Evolutionary conservation across 2,113 vertebrate genomes (phyloP).

Genomic region (Aspiorhynchus laticeps): DNA sequence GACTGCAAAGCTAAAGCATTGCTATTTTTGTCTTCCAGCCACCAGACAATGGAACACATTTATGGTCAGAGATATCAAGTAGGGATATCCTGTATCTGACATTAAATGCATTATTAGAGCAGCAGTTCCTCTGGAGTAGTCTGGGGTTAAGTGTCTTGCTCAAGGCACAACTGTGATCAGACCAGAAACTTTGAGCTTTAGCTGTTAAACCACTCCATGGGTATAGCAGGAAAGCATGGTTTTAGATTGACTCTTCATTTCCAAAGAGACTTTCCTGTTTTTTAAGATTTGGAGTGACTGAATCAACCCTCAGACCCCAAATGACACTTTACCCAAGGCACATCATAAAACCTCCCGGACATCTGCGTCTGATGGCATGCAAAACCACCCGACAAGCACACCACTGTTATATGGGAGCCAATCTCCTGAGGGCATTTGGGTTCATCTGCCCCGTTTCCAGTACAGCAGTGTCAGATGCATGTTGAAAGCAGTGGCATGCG

Average conservation of each 20-base stretch:
- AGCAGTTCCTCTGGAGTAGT: not conserved
- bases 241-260: not conserved
- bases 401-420: constrained; percentile 28
- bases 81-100: not conserved
- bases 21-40: not conserved
- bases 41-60: not conserved
- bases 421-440: constrained; percentile 39
- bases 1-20: not conserved
- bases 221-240: not conserved
- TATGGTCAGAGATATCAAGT: not conserved
- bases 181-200: not conserved
- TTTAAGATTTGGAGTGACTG: not conserved
- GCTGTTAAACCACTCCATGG: not conserved
- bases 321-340: not conserved
- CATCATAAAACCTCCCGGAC: not conserved
- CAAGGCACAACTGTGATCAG: not conserved
- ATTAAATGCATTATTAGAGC: not conserved
- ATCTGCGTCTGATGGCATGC: not conserved
- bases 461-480: constrained; percentile 58
- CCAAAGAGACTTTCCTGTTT: constrained; percentile 1
- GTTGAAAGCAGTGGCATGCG: constrained; percentile 53
- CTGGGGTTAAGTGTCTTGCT: not conserved
- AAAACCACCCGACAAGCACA: not conserved
- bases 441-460: constrained; percentile 44
- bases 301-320: constrained; percentile 7